Conservation (phyloP, 2,113 vertebrate genomes). For the Dasyprocta punctata region DNA sequence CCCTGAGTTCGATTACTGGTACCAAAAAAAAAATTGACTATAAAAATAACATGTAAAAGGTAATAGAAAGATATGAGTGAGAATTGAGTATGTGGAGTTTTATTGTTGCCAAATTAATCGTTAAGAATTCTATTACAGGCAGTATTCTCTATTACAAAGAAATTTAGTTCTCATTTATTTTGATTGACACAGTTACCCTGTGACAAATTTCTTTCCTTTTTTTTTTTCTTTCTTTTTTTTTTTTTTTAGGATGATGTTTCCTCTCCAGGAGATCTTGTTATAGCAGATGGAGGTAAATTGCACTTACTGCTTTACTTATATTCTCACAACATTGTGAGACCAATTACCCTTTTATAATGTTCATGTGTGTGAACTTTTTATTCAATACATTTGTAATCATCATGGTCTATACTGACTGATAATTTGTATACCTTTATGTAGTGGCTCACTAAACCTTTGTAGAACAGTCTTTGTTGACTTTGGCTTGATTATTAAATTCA, state of each 20-base stretch:
- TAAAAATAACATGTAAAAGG: not conserved
- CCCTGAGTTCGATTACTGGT: too few species aligned
- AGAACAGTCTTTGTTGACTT: not conserved
- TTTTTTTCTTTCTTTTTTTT: constrained; percentile 62
- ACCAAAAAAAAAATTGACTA: too few species aligned
- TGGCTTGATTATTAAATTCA: not conserved
- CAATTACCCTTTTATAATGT: not conserved
- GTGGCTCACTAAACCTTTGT: not conserved
- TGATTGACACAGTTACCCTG: constrained; percentile 6
- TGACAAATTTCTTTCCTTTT: constrained; percentile 64
- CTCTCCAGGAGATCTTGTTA: constrained; percentile 96
- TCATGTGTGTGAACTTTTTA: not conserved
- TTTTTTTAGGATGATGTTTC: constrained; percentile 94
- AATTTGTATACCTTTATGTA: constrained; percentile 18
- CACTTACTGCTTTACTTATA: constrained; percentile 30
- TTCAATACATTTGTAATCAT: not conserved
- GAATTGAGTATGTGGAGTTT: not conserved
- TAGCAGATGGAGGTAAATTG: constrained; percentile 92
- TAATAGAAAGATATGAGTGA: not conserved
- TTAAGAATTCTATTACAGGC: not conserved
- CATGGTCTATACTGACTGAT: not conserved
- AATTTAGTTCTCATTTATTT: not conserved
- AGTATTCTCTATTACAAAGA: not conserved
- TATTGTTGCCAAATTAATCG: constrained; percentile 43
- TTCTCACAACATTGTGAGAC: not conserved